Conservation (phyloP, 2,888 invertebrate genomes). For the Dasysyrphus tricinctus region DNA sequence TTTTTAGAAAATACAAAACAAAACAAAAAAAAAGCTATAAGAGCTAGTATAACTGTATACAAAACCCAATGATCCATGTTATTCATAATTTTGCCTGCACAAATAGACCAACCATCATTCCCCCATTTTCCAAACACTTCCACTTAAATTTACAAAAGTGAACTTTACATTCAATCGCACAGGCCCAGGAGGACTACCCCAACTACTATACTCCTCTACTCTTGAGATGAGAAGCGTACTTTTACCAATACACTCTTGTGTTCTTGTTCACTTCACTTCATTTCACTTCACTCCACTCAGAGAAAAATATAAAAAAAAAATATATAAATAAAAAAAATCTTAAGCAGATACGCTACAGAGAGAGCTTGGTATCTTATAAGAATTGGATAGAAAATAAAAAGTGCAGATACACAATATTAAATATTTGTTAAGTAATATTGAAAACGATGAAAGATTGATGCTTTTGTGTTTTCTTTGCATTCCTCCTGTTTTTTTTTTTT, state of each 20-base stretch:
- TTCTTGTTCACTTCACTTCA: conserved; percentile 45
- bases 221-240: conserved; percentile 47
- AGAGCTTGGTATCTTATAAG: conserved; percentile 7
- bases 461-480: conserved; percentile 66
- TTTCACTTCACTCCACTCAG: conserved; percentile 27
- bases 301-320: not conserved
- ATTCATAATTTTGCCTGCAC: conserved; percentile 66
- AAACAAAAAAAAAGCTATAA: not conserved
- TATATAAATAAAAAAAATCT: not conserved
- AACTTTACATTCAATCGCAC: conserved; percentile 64
- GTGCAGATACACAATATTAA: conserved; percentile 74
- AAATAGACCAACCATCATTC: conserved; percentile 59
- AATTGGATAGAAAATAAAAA: conserved; percentile 20
- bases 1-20: conserved; percentile 9
- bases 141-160: conserved; percentile 69
- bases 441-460: conserved; percentile 75
- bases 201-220: not conserved
- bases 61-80: conserved; percentile 71
- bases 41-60: conserved; percentile 37
- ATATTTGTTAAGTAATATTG: conserved; percentile 75
- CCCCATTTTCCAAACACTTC: conserved; percentile 42
- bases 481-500: conserved; percentile 16
- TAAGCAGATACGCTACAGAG: not conserved
- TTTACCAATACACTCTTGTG: conserved; percentile 61
- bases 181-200: conserved; percentile 3